Conservation (phyloP, 2,888 invertebrate genomes). For the Escarpia spicata region DNA sequence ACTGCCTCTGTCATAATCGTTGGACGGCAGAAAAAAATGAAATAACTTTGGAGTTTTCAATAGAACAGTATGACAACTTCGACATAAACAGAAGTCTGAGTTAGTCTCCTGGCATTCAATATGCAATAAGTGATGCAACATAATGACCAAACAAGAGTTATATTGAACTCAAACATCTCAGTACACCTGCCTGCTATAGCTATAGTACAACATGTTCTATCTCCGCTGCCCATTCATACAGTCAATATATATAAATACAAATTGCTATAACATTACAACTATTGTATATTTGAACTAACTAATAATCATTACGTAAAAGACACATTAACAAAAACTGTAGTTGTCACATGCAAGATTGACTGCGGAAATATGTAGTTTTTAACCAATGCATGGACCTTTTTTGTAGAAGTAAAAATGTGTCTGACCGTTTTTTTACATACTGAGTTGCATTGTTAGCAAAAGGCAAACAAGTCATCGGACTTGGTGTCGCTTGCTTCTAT, state of each 20-base stretch:
- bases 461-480: background rate
- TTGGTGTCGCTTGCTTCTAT: background rate
- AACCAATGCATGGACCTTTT: background rate
- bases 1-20: no score
- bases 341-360: background rate
- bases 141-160: no score
- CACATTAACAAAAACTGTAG: background rate
- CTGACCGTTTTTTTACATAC: background rate
- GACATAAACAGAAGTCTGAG: no score
- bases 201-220: background rate
- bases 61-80: no score
- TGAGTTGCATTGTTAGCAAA: background rate
- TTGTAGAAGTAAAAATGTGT: background rate
- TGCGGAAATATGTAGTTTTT: background rate
- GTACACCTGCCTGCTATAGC: no score
- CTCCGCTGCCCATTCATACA: background rate
- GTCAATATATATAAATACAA: background rate
- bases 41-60: no score
- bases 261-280: background rate
- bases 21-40: no score
- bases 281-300: constrained; percentile 17
- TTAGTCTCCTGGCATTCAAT: no score
- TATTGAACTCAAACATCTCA: no score
- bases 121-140: no score
- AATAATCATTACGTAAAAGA: background rate